These are phyloP conservation scores for Pachypsylla venusta DNA, from an alignment of 1,140 invertebrate genomes.

Conservation along the genomic window DNA sequence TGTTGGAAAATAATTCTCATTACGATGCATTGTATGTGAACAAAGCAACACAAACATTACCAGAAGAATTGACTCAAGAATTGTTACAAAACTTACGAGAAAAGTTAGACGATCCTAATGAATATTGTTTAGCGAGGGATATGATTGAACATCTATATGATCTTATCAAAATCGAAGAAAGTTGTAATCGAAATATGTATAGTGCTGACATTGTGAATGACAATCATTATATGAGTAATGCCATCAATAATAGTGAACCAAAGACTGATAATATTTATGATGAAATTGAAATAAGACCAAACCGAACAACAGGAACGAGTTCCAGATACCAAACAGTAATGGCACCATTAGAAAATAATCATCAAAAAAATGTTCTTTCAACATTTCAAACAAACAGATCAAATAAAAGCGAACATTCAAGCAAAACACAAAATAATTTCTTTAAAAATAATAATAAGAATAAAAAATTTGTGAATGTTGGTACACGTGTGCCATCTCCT, in stretches of 20 bases:
- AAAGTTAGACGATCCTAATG: slow-evolving; percentile 51
- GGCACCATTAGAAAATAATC: too few species aligned
- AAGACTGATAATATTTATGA: slow-evolving; percentile 30
- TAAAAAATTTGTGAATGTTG: slow-evolving; percentile 34
- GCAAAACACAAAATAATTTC: not conserved
- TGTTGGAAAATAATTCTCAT: not conserved
- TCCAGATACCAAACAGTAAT: too few species aligned
- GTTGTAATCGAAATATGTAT: slow-evolving; percentile 43
- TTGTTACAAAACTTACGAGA: slow-evolving; percentile 49
- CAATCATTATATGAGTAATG: not conserved
- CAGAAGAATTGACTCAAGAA: slow-evolving; percentile 56
- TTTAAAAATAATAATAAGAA: too few species aligned
- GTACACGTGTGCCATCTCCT: slow-evolving; percentile 42
- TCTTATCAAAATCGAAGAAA: slow-evolving; percentile 56
- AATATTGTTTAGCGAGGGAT: slow-evolving; percentile 53
- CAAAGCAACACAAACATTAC: slow-evolving; percentile 52
- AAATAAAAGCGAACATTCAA: not conserved
- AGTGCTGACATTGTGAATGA: slow-evolving; percentile 13
- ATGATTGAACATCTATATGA: slow-evolving; percentile 65
- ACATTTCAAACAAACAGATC: not conserved
- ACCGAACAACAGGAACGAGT: not conserved
- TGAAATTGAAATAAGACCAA: slow-evolving; percentile 2
- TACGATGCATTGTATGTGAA: slow-evolving; percentile 33
- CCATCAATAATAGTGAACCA: too few species aligned
- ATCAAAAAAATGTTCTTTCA: not conserved